phyloP scores from a whole-genome alignment of 2,113 vertebrate genomes.

The Sphaerodactylus townsendi region DNA sequence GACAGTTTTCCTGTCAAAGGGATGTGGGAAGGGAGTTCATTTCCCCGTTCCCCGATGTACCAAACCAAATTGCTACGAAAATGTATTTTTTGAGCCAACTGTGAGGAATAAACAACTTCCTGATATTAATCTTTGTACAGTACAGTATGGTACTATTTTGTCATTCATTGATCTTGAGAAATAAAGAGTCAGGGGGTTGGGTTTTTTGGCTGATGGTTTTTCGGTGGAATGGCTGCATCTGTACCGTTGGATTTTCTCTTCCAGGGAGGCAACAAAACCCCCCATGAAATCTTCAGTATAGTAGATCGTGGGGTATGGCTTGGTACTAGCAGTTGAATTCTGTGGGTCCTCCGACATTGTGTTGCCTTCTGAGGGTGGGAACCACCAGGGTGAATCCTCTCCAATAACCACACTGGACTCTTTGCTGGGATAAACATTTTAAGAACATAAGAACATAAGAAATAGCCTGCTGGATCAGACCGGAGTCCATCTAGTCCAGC shows the following conservation, averaged over 20 bases:
- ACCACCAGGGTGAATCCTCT: too few species aligned
- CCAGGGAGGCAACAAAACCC: neutral
- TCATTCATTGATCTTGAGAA: slow-evolving; percentile 55
- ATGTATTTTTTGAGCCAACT: slow-evolving; percentile 47
- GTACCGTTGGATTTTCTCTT: neutral
- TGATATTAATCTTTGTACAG: slow-evolving; percentile 61
- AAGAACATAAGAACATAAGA: too few species aligned
- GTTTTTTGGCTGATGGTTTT: slow-evolving; percentile 5
- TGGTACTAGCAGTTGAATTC: too few species aligned
- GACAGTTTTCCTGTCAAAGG: slow-evolving; percentile 44
- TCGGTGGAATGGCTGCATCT: neutral
- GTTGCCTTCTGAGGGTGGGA: too few species aligned
- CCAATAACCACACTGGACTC: too few species aligned
- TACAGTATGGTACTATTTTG: slow-evolving; percentile 60
- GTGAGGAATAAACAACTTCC: slow-evolving; percentile 49
- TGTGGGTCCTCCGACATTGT: too few species aligned
- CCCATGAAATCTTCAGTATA: neutral
- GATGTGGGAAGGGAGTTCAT: slow-evolving; percentile 20
- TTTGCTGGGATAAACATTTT: too few species aligned
- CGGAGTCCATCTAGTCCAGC: too few species aligned
- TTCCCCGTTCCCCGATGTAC: slow-evolving; percentile 20
- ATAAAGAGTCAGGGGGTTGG: slow-evolving; percentile 57
- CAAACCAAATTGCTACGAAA: slow-evolving; percentile 45
- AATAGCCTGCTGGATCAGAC: too few species aligned
- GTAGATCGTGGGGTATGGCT: too few species aligned